These are phyloP conservation scores for Labrus mixtus DNA, from an alignment of 2,113 vertebrate species.

Conservation along the genomic window DNA sequence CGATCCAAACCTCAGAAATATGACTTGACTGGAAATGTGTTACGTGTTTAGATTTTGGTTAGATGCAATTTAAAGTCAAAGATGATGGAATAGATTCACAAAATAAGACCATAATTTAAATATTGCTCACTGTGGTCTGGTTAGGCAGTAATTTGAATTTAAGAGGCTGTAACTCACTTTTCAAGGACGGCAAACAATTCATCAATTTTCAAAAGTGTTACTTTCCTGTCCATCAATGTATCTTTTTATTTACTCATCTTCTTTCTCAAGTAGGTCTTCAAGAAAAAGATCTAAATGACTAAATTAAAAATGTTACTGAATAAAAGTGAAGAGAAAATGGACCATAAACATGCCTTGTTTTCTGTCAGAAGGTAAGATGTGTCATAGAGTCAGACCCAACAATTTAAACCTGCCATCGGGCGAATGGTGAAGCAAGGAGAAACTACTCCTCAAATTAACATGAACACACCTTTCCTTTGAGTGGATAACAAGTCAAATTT, in stretches of 20 bases:
- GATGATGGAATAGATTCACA: conserved; percentile 34
- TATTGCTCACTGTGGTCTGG: conserved; percentile 34
- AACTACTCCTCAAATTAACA: no score
- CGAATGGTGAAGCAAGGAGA: no score
- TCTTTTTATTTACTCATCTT: not conserved
- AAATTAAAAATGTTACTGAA: not conserved
- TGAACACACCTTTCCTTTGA: no score
- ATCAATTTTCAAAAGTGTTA: not conserved
- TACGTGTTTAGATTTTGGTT: conserved; percentile 56
- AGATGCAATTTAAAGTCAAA: conserved; percentile 60
- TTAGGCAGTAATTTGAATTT: conserved; percentile 2
- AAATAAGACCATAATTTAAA: conserved; percentile 25
- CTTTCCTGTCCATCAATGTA: no score
- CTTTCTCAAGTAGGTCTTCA: not conserved
- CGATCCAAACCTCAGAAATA: conserved; percentile 53
- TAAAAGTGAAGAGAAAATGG: not conserved
- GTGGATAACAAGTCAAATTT: no score
- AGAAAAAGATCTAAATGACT: no score
- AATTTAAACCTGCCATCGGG: no score
- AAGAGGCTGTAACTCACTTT: not conserved
- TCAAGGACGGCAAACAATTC: not conserved
- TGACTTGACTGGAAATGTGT: conserved; percentile 33
- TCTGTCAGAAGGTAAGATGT: not conserved
- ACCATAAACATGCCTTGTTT: not conserved
- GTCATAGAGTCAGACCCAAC: no score